Base-by-base conservation (phyloP, 2,888 invertebrate species). In the Alloscopus bannaensis region DNA sequence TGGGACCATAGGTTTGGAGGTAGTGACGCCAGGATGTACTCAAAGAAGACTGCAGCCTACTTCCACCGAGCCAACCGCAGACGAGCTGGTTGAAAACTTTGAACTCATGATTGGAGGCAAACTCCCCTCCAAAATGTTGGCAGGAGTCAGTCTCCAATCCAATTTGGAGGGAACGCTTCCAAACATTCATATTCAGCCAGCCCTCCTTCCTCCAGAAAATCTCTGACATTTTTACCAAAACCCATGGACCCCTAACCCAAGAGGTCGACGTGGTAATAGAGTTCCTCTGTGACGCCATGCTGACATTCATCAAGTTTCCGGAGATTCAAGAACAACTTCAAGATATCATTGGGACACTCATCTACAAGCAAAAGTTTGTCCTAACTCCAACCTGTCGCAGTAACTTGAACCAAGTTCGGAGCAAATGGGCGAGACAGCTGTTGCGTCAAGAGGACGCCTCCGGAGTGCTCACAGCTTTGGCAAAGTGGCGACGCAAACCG, bases 1-100 rank as follows among this genome's bases (percentile, higher is more conserved):
- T 36, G 60, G 28, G 24, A n/a, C n/a, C 28, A 60, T 24, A 3
- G 26, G 60, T 4, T 6, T 62, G 62, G 13, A 36, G n/a, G n/a
- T n/a, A n/a, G n/a, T n/a, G n/a, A n/a, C n/a, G n/a, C n/a, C n/a
- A n/a, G n/a, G n/a, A n/a, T n/a, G n/a, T n/a, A n/a, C n/a, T n/a
- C n/a, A n/a, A n/a, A n/a, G n/a, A n/a, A n/a, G n/a, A n/a, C n/a
- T n/a, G n/a, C n/a, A n/a, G n/a, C 36, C 13, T 13, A 6, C 36
- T 36, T 36, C 36, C 36, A 36, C n/a, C n/a, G 36, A 36, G 36
- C 13, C 36, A 36, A 13, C 36, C 36, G 13, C 13, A 13, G 36
- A 36, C 36, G n/a, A n/a, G n/a, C n/a, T n/a, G n/a, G n/a, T n/a
- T n/a, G n/a, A n/a, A n/a, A n/a, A n/a, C n/a, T n/a, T n/a, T n/a